Conservation (phyloP, 2,888 invertebrate genomes). For the Penaeus monodon region DNA sequence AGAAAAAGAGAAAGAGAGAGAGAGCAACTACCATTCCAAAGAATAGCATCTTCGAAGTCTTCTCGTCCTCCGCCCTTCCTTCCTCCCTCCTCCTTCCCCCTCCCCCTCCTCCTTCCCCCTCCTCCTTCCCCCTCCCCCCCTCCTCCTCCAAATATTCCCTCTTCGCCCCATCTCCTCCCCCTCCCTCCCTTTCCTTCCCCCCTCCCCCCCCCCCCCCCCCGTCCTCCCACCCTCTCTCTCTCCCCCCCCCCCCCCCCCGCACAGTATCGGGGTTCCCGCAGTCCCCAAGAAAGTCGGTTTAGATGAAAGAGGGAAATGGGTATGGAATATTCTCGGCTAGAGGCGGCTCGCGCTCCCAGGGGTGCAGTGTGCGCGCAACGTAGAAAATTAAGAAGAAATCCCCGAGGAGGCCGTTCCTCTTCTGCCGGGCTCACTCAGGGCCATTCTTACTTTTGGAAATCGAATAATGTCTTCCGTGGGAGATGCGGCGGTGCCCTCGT, state of each 20-base stretch:
- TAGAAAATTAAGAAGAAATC: conserved; percentile 59
- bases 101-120: too few relatives aligned
- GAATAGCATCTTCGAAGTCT: too few relatives aligned
- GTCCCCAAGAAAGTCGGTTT: conserved; percentile 43
- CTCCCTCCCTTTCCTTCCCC: neutral
- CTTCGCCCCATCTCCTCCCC: neutral
- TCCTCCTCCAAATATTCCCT: too few relatives aligned
- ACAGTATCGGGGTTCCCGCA: neutral
- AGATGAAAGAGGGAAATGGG: conserved; percentile 54
- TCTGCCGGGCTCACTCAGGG: conserved; percentile 28
- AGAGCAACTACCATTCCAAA: too few relatives aligned
- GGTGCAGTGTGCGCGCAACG: conserved; percentile 55
- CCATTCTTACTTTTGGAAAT: conserved; percentile 58
- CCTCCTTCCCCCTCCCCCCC: neutral
- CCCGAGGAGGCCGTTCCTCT: conserved; percentile 36
- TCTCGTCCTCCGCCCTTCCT: too few relatives aligned
- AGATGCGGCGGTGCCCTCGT: conserved; percentile 38
- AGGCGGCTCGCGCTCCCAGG: conserved; percentile 41
- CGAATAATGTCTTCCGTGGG: conserved; percentile 55
- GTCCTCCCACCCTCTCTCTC: neutral
- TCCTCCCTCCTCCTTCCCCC: too few relatives aligned
- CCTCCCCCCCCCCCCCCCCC: neutral
- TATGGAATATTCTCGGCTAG: conserved; percentile 55
- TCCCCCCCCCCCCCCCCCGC: neutral
- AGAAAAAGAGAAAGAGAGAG: too few relatives aligned